Percentiles rank a stretch among this genome's conserved stretches.
Evolutionary conservation across 2,797 vertebrate genomes (phyloP).

Genomic region (Karalla daura): DNA sequence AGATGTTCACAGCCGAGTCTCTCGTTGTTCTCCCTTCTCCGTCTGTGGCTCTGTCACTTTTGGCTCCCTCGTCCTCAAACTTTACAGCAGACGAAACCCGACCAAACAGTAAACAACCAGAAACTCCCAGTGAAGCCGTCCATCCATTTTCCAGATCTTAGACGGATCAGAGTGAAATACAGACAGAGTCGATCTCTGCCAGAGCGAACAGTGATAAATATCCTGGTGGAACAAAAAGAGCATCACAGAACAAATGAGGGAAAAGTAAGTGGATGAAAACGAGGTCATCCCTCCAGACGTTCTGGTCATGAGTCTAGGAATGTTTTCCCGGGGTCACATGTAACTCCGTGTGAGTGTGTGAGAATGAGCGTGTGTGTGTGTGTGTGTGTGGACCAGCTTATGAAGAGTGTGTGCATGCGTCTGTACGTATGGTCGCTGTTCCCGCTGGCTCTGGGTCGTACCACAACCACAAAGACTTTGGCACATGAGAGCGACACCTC

Average conservation of each 20-base stretch:
- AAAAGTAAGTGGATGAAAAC: constrained; percentile 46
- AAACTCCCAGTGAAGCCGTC: constrained; percentile 8
- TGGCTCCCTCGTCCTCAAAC: constrained; percentile 11
- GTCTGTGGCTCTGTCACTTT: constrained; percentile 2
- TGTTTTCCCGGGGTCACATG: constrained; percentile 73
- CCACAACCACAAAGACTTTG: not conserved
- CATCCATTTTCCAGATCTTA: constrained; percentile 16
- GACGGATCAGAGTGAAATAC: constrained; percentile 3
- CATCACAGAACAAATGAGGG: constrained; percentile 26
- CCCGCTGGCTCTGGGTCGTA: not conserved
- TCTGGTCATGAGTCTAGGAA: constrained; percentile 71
- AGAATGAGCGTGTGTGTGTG: not conserved
- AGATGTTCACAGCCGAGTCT: constrained; percentile 14
- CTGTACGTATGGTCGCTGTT: constrained; percentile 28
- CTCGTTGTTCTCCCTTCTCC: constrained; percentile 15
- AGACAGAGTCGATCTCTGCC: not conserved
- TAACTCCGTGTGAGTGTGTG: constrained; percentile 14
- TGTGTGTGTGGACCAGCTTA: constrained; percentile 10
- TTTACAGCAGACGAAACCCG: constrained; percentile 29
- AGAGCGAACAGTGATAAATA: constrained; percentile 13
- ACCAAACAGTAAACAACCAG: constrained; percentile 27
- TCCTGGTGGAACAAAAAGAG: not conserved
- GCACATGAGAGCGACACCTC: not conserved
- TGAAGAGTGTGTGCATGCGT: constrained; percentile 29
- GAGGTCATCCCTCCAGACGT: constrained; percentile 68